These are phyloP conservation scores for Netelia inedita DNA, from an alignment of 2,888 invertebrate genomes.

Conservation along the genomic window DNA sequence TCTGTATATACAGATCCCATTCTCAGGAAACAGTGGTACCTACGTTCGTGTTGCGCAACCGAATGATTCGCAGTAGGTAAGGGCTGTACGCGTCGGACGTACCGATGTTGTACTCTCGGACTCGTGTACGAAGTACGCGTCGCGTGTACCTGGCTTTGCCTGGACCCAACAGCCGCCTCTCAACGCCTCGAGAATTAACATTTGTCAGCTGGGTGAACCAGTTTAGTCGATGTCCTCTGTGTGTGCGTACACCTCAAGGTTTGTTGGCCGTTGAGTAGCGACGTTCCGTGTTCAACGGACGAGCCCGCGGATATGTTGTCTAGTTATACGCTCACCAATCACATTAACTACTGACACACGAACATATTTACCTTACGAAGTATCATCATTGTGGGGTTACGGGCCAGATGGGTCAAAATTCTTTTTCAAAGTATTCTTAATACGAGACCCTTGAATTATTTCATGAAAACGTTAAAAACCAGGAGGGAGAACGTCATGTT, in stretches of 20 bases:
- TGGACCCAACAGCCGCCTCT: constrained; percentile 30
- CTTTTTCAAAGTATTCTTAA: no score
- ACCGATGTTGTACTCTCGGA: constrained; percentile 12
- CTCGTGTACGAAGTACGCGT: background rate
- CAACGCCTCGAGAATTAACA: constrained; percentile 52
- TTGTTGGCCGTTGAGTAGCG: constrained; percentile 39
- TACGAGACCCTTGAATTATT: no score
- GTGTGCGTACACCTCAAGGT: constrained; percentile 35
- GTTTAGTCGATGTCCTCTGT: constrained; percentile 22
- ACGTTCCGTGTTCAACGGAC: constrained; percentile 40
- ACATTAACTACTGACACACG: constrained; percentile 19
- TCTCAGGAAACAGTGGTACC: background rate
- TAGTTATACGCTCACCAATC: constrained; percentile 41
- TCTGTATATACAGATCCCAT: background rate
- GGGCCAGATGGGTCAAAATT: no score
- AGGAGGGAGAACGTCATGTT: no score
- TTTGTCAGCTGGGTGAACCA: constrained; percentile 52
- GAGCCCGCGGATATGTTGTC: constrained; percentile 37
- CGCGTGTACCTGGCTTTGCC: constrained; percentile 2
- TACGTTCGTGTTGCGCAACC: background rate
- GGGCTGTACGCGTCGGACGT: constrained; percentile 15
- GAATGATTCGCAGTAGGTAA: background rate
- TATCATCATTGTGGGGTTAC: no score
- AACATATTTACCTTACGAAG: constrained; percentile 17
- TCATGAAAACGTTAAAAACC: no score